Conservation (phyloP, 35 echinoderm and acorn worm species). For the Stichopus chloronotus region DNA sequence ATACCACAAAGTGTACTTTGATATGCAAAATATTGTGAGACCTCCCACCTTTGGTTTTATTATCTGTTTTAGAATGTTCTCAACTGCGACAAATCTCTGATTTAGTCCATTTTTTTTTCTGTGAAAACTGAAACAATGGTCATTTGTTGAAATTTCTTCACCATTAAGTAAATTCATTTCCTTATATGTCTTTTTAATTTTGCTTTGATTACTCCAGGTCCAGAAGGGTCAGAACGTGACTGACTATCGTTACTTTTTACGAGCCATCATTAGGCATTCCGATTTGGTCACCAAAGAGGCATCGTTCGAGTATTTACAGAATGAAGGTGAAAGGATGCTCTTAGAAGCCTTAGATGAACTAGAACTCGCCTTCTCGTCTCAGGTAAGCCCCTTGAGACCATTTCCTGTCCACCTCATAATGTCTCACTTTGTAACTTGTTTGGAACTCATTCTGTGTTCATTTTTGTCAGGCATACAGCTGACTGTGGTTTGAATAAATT, state of each 20-base stretch:
- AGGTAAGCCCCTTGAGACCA: background rate
- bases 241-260: constrained; percentile 93
- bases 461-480: no score
- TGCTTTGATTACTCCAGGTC: constrained; percentile 51
- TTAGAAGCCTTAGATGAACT: constrained; percentile 96
- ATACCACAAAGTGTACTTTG: no score
- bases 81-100: no score
- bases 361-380: constrained; percentile 75
- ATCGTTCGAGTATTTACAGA: constrained; percentile 92
- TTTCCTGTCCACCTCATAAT: background rate
- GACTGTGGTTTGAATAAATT: background rate
- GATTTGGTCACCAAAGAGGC: constrained; percentile 98
- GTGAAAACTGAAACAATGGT: no score
- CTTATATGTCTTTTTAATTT: no score
- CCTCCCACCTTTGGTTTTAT: no score
- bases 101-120: no score
- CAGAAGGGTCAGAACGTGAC: constrained; percentile 96
- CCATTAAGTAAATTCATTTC: no score
- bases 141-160: no score
- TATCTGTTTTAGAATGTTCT: no score
- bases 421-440: background rate
- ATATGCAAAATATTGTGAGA: no score
- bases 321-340: constrained; percentile 95
- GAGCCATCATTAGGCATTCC: constrained; percentile 98
- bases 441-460: background rate